Percentiles rank a stretch among this genome's conserved stretches.
Evolutionary conservation across 2,888 invertebrate genomes (phyloP).

Genomic region (Perizoma affinitatum): DNA sequence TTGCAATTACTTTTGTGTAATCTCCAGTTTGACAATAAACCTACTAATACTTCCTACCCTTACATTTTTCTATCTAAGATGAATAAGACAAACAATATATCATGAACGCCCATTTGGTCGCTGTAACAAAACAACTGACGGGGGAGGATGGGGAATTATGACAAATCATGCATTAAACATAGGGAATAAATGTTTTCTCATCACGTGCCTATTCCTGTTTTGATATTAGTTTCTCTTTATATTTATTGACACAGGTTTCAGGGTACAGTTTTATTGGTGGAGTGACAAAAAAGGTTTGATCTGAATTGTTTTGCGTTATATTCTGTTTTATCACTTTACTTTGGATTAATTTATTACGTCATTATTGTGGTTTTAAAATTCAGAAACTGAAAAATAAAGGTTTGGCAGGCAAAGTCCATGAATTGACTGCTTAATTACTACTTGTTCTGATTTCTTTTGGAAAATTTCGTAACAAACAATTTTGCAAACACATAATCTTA

Average conservation of each 20-base stretch:
- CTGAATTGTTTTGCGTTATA: conserved; percentile 19
- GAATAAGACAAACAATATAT: conserved; percentile 80
- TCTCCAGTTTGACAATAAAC: conserved; percentile 63
- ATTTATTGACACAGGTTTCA: conserved; percentile 83
- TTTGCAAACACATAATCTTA: no score
- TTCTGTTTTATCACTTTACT: conserved; percentile 2
- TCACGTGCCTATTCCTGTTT: conserved; percentile 84
- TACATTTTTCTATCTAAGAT: conserved; percentile 75
- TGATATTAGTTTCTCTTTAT: conserved; percentile 84
- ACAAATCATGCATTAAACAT: conserved; percentile 85
- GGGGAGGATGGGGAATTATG: conserved; percentile 79
- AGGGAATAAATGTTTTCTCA: conserved; percentile 85
- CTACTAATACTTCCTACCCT: conserved; percentile 61
- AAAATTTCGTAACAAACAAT: no score
- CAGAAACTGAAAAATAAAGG: no score
- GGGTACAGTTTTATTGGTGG: conserved; percentile 72
- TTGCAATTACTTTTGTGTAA: not conserved
- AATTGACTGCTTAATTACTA: not conserved
- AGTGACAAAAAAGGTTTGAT: conserved; percentile 62
- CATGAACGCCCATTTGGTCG: conserved; percentile 78
- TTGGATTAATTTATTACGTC: not conserved
- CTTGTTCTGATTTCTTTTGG: not conserved
- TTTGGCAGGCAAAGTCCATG: not conserved
- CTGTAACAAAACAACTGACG: conserved; percentile 77
- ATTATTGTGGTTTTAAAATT: no score